phyloP scores from a whole-genome alignment of 2,113 vertebrate genomes.

The Pelvicachromis taeniatus region DNA sequence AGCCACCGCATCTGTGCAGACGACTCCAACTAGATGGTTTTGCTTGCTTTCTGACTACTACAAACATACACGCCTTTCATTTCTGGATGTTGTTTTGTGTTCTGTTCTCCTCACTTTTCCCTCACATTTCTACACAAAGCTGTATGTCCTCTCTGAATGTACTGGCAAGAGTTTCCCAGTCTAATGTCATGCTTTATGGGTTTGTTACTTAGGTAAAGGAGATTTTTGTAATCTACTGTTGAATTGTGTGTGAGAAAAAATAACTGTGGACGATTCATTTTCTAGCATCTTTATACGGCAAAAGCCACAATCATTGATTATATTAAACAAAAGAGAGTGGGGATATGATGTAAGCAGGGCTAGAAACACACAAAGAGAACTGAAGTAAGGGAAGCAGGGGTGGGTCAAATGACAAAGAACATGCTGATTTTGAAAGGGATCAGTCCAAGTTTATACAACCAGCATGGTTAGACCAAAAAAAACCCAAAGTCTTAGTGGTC shows the following conservation, averaged over 20 bases:
- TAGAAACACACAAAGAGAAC: background rate
- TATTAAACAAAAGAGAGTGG: background rate
- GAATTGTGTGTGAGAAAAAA: background rate
- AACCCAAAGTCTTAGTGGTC: background rate
- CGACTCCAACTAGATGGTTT: constrained; percentile 52
- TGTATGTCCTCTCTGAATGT: constrained; percentile 51
- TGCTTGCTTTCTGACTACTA: constrained; percentile 64
- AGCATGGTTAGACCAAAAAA: background rate
- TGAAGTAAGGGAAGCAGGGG: background rate
- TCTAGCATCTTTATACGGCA: background rate
- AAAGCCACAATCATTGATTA: background rate
- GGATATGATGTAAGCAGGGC: background rate
- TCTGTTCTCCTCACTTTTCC: constrained; percentile 32
- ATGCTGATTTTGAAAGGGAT: background rate
- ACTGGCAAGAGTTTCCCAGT: constrained; percentile 18
- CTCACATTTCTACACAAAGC: constrained; percentile 25
- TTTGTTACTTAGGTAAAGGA: background rate
- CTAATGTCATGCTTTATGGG: constrained; percentile 24
- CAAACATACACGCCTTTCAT: constrained; percentile 47
- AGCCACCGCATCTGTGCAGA: constrained; percentile 62
- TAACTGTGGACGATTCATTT: background rate
- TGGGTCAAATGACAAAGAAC: background rate
- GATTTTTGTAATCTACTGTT: background rate
- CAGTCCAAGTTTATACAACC: background rate
- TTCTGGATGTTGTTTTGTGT: constrained; percentile 57